These are phyloP conservation scores for Lerema accius DNA, from an alignment of 1,140 invertebrate genomes.

Conservation along the genomic window DNA sequence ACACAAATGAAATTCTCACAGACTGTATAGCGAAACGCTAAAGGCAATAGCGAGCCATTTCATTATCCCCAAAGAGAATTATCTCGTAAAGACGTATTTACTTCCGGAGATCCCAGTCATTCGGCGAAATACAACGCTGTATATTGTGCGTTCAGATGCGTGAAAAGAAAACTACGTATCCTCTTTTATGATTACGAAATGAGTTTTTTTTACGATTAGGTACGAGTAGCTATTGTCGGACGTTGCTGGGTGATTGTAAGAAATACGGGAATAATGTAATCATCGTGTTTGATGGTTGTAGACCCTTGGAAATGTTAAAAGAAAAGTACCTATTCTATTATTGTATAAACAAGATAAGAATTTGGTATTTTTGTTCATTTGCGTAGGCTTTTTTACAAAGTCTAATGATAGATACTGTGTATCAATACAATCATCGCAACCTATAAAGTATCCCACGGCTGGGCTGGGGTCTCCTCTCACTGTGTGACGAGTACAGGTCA, in stretches of 20 bases:
- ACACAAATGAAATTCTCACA: slow-evolving; percentile 24
- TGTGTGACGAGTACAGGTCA: too few species aligned
- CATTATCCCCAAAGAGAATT: slow-evolving; percentile 27
- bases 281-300: background rate
- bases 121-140: slow-evolving; percentile 14
- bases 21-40: background rate
- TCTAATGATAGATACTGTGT: too few species aligned
- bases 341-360: too few species aligned
- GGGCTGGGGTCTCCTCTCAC: too few species aligned
- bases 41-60: slow-evolving; percentile 18
- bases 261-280: background rate
- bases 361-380: too few species aligned
- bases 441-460: too few species aligned
- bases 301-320: too few species aligned
- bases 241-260: background rate
- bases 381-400: too few species aligned
- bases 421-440: too few species aligned
- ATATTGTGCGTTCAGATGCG: background rate
- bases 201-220: background rate
- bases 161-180: background rate
- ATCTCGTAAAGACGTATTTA: slow-evolving; percentile 31
- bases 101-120: slow-evolving; percentile 18
- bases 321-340: too few species aligned
- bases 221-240: background rate
- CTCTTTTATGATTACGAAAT: background rate